These are phyloP conservation scores for Euschistus heros DNA, from an alignment of 1,140 invertebrate species.

Conservation along the genomic window DNA sequence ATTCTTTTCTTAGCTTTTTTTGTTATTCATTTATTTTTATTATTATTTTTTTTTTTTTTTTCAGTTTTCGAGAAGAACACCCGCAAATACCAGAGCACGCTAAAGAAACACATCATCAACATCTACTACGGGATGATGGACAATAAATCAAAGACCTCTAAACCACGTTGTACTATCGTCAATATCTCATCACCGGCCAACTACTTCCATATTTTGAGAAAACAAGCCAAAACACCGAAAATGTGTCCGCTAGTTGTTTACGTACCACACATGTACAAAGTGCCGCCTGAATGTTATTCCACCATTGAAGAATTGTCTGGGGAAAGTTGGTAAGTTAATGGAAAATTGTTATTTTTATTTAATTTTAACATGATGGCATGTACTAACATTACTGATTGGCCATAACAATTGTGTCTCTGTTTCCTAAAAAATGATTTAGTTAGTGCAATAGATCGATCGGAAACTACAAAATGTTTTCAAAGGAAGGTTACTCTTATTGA, in stretches of 20 bases:
- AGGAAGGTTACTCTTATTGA: too few species aligned
- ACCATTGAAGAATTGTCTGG: background rate
- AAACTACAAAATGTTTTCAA: too few species aligned
- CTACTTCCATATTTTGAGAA: constrained; percentile 89
- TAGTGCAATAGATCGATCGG: too few species aligned
- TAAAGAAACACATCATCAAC: constrained; percentile 33
- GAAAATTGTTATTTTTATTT: too few species aligned
- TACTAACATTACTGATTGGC: too few species aligned
- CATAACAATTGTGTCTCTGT: too few species aligned
- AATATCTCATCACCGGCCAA: constrained; percentile 93
- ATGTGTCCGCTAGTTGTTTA: constrained; percentile 79
- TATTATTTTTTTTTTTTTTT: background rate
- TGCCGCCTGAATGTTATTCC: background rate
- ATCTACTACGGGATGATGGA: constrained; percentile 62
- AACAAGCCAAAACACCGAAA: constrained; percentile 82
- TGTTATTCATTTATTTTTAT: background rate
- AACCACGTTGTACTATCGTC: constrained; percentile 43
- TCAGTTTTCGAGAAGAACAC: background rate
- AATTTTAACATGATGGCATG: too few species aligned
- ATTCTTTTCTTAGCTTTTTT: too few species aligned
- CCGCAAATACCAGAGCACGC: background rate
- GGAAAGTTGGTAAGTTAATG: constrained; percentile 35
- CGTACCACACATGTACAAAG: background rate
- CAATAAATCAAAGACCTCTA: background rate
- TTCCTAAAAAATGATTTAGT: too few species aligned